These are phyloP conservation scores for Spilarctia lutea DNA, from an alignment of 2,888 invertebrate genomes.

Conservation along the genomic window DNA sequence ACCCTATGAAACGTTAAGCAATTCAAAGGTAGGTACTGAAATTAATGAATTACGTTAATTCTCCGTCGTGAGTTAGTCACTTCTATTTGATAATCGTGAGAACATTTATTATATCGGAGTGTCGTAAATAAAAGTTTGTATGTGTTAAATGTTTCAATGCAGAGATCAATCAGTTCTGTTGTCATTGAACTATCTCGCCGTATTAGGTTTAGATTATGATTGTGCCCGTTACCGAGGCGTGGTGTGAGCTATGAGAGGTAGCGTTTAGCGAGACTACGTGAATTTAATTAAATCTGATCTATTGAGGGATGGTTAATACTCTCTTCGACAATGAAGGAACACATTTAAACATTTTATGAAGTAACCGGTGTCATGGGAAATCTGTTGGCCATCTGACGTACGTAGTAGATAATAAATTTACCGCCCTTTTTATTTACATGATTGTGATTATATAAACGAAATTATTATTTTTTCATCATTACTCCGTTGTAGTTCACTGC, in stretches of 20 bases:
- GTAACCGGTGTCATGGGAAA: too few species aligned
- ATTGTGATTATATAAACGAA: neutral
- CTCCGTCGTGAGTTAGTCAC: neutral
- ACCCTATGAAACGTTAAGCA: too few species aligned
- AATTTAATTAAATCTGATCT: neutral
- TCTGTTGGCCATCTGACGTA: too few species aligned
- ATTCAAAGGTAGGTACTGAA: too few species aligned
- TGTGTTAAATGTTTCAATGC: conserved; percentile 24
- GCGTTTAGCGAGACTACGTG: neutral
- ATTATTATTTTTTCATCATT: too few species aligned
- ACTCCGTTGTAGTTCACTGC: too few species aligned
- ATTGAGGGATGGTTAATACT: too few species aligned
- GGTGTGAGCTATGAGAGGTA: conserved; percentile 15
- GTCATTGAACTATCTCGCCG: conserved; percentile 59
- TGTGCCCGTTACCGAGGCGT: conserved; percentile 45
- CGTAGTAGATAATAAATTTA: neutral
- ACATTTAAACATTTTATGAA: too few species aligned
- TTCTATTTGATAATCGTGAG: conserved; percentile 6
- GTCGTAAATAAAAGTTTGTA: conserved; percentile 12
- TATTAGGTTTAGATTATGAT: conserved; percentile 57
- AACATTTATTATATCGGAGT: conserved; percentile 4
- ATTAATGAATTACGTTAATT: too few species aligned
- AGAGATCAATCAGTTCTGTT: conserved; percentile 55
- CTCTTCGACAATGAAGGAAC: too few species aligned
- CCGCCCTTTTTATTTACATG: neutral